A percentile compares a stretch with the other conserved stretches of the same genome.
These are phyloP conservation scores for Ennomos fuscantarius DNA, from an alignment of 2,888 invertebrate genomes.

Conservation along the genomic window DNA sequence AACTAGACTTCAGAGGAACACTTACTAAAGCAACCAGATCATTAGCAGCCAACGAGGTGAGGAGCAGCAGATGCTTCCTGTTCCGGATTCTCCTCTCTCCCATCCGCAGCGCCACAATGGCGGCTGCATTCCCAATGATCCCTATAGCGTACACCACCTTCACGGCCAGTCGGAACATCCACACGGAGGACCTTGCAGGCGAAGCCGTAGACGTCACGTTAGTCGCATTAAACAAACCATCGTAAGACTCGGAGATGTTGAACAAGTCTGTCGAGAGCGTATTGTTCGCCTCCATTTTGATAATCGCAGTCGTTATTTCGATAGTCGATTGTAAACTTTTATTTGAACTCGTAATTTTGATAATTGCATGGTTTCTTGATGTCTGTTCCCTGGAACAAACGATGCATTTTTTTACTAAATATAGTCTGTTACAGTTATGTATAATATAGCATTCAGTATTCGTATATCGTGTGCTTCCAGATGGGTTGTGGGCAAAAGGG, in stretches of 20 bases:
- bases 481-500: too few species aligned
- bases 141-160: conserved; percentile 87
- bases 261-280: neutral
- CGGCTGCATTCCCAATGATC: conserved; percentile 90
- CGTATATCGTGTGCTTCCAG: too few species aligned
- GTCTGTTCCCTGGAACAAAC: conserved; percentile 14
- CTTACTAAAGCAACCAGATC: conserved; percentile 89
- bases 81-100: conserved; percentile 90
- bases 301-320: conserved; percentile 18
- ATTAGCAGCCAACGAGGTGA: conserved; percentile 91
- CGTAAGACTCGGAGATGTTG: neutral
- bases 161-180: conserved; percentile 60
- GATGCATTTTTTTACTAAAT: neutral
- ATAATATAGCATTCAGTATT: too few species aligned
- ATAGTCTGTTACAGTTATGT: too few species aligned
- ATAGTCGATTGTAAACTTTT: conserved; percentile 6
- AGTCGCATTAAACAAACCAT: conserved; percentile 26
- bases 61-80: conserved; percentile 91
- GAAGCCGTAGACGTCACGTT: conserved; percentile 27
- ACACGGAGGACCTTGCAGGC: conserved; percentile 23
- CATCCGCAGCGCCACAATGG: conserved; percentile 89
- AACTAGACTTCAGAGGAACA: neutral
- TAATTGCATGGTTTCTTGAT: conserved; percentile 12
- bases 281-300: neutral
- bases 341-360: conserved; percentile 1